Evolutionary conservation across 2,113 vertebrate genomes (phyloP).

Genomic region (Atrichornis clamosus): DNA sequence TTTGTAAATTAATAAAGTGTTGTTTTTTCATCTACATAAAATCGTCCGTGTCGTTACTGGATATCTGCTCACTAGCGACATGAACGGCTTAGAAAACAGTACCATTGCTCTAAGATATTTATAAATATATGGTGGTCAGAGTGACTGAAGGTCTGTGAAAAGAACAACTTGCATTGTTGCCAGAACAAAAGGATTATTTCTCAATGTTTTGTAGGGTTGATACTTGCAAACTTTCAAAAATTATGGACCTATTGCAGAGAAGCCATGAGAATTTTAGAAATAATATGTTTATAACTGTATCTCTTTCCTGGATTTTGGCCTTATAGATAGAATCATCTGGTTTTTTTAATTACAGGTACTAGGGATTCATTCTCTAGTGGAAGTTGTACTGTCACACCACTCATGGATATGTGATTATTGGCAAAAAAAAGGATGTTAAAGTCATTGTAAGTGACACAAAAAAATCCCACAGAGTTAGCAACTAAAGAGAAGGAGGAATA

Average conservation of each 20-base stretch:
- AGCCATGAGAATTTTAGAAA: not conserved
- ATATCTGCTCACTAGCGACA: too few relatives aligned
- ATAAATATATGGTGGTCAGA: not conserved
- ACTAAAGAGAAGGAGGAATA: not conserved
- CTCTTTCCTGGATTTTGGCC: not conserved
- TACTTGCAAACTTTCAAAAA: not conserved
- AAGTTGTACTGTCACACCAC: not conserved
- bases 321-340: not conserved
- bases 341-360: not conserved
- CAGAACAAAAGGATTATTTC: not conserved
- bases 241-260: not conserved
- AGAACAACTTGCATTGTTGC: not conserved
- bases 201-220: not conserved
- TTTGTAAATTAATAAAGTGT: too few relatives aligned
- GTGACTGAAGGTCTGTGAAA: not conserved
- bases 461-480: accelerated
- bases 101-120: not conserved
- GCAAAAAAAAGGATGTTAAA: not conserved
- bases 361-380: not conserved
- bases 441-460: not conserved
- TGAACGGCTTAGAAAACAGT: not conserved
- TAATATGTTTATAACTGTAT: not conserved
- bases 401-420: not conserved
- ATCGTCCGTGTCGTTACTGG: too few relatives aligned
- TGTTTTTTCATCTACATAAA: too few relatives aligned